Evolutionary conservation across 1,140 invertebrate species (phyloP).

Genomic region (Anastrepha obliqua): DNA sequence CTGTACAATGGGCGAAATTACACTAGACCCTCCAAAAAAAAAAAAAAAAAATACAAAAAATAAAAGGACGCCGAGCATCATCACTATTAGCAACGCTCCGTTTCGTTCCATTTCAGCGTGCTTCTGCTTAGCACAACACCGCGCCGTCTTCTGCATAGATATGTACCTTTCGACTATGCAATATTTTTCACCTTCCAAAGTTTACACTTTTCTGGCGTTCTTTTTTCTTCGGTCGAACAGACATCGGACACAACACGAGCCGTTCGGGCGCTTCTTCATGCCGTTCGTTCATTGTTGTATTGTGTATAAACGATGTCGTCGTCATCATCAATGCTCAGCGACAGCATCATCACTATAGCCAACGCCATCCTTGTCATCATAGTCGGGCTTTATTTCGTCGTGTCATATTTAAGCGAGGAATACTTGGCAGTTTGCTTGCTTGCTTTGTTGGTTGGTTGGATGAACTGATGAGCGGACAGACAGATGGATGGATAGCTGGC

Average conservation of each 20-base stretch:
- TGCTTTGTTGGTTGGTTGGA: slow-evolving; percentile 13
- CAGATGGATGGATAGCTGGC: neutral
- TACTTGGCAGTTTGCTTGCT: neutral
- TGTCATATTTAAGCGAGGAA: slow-evolving; percentile 35
- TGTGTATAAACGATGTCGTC: neutral
- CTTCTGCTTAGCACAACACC: neutral
- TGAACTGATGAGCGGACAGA: slow-evolving; percentile 6
- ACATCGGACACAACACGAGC: neutral
- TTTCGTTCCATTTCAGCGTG: slow-evolving; percentile 40
- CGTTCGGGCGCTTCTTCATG: slow-evolving; percentile 29
- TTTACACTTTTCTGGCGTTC: slow-evolving; percentile 37
- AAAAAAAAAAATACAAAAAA: too few species aligned
- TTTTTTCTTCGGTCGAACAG: slow-evolving; percentile 14
- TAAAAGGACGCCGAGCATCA: neutral
- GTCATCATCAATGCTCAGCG: slow-evolving; percentile 17
- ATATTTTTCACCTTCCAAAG: slow-evolving; percentile 44
- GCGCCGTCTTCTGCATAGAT: neutral
- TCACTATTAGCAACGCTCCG: slow-evolving; percentile 45
- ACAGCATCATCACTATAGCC: slow-evolving; percentile 40
- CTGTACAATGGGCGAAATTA: neutral
- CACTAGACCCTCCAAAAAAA: slow-evolving; percentile 11
- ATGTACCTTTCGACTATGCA: slow-evolving; percentile 21
- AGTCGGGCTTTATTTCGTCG: slow-evolving; percentile 32
- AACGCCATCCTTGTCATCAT: slow-evolving; percentile 46
- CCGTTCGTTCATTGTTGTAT: slow-evolving; percentile 2